phyloP scores from a whole-genome alignment of 2,888 invertebrate genomes.

The Torymus auratus region DNA sequence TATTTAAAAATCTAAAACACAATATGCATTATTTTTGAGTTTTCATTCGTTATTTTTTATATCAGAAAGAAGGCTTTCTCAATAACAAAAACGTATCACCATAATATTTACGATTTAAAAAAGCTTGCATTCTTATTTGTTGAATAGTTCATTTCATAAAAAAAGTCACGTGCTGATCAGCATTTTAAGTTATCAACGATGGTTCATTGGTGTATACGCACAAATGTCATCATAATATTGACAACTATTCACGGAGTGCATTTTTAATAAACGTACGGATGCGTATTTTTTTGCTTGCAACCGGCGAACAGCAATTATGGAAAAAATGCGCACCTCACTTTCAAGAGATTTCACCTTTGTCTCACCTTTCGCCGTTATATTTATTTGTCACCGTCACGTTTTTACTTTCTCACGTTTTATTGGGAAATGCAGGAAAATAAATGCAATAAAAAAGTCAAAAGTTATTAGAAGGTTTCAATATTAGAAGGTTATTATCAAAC shows the following conservation, averaged over 20 bases:
- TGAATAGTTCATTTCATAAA: constrained; percentile 2
- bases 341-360: not conserved
- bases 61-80: no score
- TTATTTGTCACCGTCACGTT: no score
- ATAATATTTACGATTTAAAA: constrained; percentile 38
- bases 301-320: constrained; percentile 9
- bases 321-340: constrained; percentile 24
- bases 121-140: constrained; percentile 7
- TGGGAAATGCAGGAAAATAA: no score
- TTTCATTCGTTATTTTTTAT: no score
- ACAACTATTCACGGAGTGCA: constrained; percentile 8
- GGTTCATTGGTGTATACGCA: constrained; percentile 28
- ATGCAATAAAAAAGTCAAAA: no score
- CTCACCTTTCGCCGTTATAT: not conserved
- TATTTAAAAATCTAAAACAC: no score
- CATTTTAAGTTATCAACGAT: not conserved
- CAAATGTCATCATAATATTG: constrained; percentile 35
- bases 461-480: no score
- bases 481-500: no score
- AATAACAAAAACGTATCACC: constrained; percentile 5
- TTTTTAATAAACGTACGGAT: constrained; percentile 1
- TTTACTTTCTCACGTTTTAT: no score
- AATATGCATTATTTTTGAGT: no score
- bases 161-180: constrained; percentile 26
- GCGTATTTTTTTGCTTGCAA: not conserved